Conservation (phyloP, 2,797 vertebrate species). For the Pempheris klunzingeri region DNA sequence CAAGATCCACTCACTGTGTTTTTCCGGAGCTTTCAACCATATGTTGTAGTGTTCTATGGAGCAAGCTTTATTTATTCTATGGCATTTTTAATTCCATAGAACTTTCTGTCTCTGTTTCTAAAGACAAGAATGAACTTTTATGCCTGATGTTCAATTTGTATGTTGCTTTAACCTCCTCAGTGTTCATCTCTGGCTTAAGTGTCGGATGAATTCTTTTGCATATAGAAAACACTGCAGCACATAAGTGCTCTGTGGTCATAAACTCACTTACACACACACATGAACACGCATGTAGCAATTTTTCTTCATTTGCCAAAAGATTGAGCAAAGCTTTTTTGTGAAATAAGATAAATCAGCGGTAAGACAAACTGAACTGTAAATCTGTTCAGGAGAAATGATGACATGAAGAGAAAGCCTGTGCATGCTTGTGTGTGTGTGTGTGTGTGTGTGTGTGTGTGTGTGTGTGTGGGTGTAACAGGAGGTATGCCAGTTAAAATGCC, state of each 20-base stretch:
- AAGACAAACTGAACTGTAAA: conserved; percentile 14
- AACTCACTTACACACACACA: background rate
- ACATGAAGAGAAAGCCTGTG: conserved; percentile 31
- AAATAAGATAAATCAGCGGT: conserved; percentile 25
- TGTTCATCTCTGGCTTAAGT: background rate
- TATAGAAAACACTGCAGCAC: conserved; percentile 14
- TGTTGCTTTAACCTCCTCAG: background rate
- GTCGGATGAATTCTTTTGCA: background rate
- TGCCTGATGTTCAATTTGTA: background rate
- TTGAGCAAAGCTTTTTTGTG: conserved; percentile 16
- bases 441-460: conserved; percentile 15
- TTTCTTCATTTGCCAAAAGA: conserved; percentile 27
- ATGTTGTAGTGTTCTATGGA: too few species aligned
- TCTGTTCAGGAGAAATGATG: conserved; percentile 47
- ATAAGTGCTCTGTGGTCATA: background rate
- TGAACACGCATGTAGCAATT: background rate
- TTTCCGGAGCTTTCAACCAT: background rate
- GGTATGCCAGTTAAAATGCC: conserved; percentile 79
- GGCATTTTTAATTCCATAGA: background rate
- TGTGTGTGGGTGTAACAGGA: conserved; percentile 23
- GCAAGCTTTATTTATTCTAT: background rate
- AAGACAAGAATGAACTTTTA: background rate
- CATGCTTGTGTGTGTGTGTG: conserved; percentile 4
- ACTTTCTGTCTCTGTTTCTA: background rate
- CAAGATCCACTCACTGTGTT: background rate